Evolutionary conservation across 2,888 invertebrate species (phyloP).

Genomic region (Drosophila quinaria): DNA sequence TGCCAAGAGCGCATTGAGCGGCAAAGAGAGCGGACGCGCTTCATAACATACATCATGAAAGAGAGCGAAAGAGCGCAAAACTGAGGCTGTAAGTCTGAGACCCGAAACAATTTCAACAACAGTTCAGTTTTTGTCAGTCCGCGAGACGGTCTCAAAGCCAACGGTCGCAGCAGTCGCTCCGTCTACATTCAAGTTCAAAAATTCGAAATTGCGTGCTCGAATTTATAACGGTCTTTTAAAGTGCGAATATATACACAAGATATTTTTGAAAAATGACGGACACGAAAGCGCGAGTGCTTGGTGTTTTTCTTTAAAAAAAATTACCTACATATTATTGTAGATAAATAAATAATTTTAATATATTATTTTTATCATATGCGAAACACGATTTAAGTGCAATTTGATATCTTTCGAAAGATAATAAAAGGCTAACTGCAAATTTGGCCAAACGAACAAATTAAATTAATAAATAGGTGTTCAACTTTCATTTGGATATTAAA

Average conservation of each 20-base stretch:
- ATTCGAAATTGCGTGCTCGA: slow-evolving; percentile 27
- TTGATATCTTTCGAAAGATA: slow-evolving; percentile 29
- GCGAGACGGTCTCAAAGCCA: slow-evolving; percentile 71
- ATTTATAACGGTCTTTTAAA: slow-evolving; percentile 40
- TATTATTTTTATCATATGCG: slow-evolving; percentile 34
- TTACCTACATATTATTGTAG: slow-evolving; percentile 6
- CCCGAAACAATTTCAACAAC: slow-evolving; percentile 9
- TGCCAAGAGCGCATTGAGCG: slow-evolving; percentile 47
- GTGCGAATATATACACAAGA: slow-evolving; percentile 27
- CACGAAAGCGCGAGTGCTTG: slow-evolving; percentile 43
- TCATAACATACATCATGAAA: not conserved
- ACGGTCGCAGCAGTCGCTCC: slow-evolving; percentile 53
- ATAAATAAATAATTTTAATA: slow-evolving; percentile 40
- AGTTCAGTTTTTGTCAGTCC: slow-evolving; percentile 55
- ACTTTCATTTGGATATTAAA: slow-evolving; percentile 49
- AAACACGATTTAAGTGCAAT: slow-evolving; percentile 46
- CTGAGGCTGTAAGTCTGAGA: slow-evolving; percentile 15
- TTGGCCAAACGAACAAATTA: slow-evolving; percentile 34
- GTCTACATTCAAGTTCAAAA: slow-evolving; percentile 11
- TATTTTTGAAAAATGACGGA: slow-evolving; percentile 41
- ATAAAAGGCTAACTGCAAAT: slow-evolving; percentile 18
- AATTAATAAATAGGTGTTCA: slow-evolving; percentile 2
- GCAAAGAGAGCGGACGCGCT: slow-evolving; percentile 19
- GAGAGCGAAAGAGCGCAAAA: not conserved
- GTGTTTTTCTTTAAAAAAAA: slow-evolving; percentile 40